phyloP scores from a whole-genome alignment of 2,888 invertebrate species.

The Venusia cambrica region DNA sequence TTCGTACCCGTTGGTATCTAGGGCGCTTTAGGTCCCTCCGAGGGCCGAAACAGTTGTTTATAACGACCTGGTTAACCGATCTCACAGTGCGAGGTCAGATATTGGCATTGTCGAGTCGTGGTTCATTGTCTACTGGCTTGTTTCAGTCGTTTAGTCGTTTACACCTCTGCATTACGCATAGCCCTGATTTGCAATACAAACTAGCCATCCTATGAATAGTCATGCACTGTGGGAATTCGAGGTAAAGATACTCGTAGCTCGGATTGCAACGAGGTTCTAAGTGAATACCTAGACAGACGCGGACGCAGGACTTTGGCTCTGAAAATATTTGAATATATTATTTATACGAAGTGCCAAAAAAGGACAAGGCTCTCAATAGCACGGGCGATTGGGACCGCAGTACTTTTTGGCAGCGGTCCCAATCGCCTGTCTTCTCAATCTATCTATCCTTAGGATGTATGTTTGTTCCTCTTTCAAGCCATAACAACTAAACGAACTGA shows the following conservation, averaged over 20 bases:
- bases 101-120: slow-evolving; percentile 29
- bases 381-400: no score
- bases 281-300: no score
- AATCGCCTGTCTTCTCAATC: no score
- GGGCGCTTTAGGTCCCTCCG: slow-evolving; percentile 1
- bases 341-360: no score
- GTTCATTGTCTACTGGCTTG: slow-evolving; percentile 17
- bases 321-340: no score
- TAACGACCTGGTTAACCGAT: slow-evolving; percentile 30
- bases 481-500: no score
- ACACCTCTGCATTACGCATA: slow-evolving; percentile 15
- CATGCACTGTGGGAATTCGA: slow-evolving; percentile 12
- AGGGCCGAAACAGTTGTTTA: slow-evolving; percentile 22
- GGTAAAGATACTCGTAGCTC: slow-evolving; percentile 7
- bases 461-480: no score
- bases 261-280: not conserved
- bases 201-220: slow-evolving; percentile 20
- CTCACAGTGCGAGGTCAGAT: slow-evolving; percentile 38
- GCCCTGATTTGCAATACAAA: slow-evolving; percentile 21
- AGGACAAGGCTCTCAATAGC: no score
- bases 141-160: slow-evolving; percentile 17
- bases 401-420: no score
- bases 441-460: no score
- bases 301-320: no score
- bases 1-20: slow-evolving; percentile 3